These are phyloP conservation scores for Trachelus troglodyta DNA, from an alignment of 2,888 invertebrate genomes.

Conservation along the genomic window DNA sequence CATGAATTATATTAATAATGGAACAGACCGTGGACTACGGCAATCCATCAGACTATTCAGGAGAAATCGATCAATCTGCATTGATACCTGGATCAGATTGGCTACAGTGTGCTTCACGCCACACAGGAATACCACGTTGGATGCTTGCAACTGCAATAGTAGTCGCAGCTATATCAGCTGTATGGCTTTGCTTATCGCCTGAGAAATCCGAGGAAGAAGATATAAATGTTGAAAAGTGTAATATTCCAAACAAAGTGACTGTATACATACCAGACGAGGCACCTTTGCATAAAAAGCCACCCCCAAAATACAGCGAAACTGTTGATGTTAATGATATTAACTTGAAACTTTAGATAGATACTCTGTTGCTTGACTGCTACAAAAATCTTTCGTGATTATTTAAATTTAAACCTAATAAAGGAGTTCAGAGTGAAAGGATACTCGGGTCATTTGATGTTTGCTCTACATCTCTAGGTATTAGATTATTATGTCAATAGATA, in stretches of 20 bases:
- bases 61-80: conserved; percentile 49
- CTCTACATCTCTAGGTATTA: background rate
- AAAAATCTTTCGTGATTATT: conserved; percentile 23
- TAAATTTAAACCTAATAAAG: conserved; percentile 4
- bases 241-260: conserved; percentile 32
- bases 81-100: conserved; percentile 50
- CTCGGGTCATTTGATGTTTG: background rate
- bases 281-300: conserved; percentile 48
- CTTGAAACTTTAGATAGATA: conserved; percentile 30
- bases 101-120: conserved; percentile 48
- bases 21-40: conserved; percentile 54
- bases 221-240: conserved; percentile 24
- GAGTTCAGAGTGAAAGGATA: background rate
- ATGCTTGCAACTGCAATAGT: conserved; percentile 42
- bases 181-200: conserved; percentile 47
- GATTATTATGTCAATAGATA: background rate
- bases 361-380: conserved; percentile 12
- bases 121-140: conserved; percentile 52
- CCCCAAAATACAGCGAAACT: conserved; percentile 48
- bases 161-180: conserved; percentile 39
- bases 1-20: conserved; percentile 14
- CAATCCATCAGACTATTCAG: conserved; percentile 52
- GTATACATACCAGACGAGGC: conserved; percentile 52
- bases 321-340: conserved; percentile 27
- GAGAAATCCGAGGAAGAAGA: conserved; percentile 41